Evolutionary conservation across 2,888 invertebrate species (phyloP), one percentile per base, ranked within the genome.

Genomic region (Andrena camellia): DNA sequence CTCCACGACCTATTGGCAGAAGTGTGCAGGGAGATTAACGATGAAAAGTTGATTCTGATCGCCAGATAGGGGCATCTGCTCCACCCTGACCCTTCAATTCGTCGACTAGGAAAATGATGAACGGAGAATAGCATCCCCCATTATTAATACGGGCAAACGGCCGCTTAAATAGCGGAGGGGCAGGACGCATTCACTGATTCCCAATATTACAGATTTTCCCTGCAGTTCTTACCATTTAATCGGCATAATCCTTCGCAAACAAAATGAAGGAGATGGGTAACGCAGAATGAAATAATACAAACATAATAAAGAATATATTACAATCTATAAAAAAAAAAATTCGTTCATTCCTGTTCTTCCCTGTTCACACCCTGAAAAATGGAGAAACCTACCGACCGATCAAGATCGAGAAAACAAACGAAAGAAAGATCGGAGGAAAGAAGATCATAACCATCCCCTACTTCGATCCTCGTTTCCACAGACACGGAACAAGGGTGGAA

Each of bases 41-140:
- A 73, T 70, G 77, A 72, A 77, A 70, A 63, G 42, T 64, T 75
- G 70, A 67, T 77, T 60, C 42, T n/a, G 13, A 72, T 66, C 57
- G 74, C 2, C 64, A 31, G 64, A 64, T 29, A 42, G 29, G n/a
- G 20, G 48, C 73, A 73, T 73, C 73, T 73, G 73, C 66, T 48
- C 26, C 26, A 17, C 29, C 54, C 10, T 0, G 48, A 26, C 1
- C 57, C n/a, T 54, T 70, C 48, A 23, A 57, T 63, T 63, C 42
- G 17, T 60, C 23, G 35, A 48, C 57, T 42, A 31, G 69, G 31
- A 70, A 63, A 63, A 69, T 35, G 35, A 54, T 20, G 59, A 74
- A 62, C 20, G 7, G n/a, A 69, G 42, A 17, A 60, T 60, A 42
- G 48, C 8, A 29, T n/a, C 48, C 6, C 31, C 42, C 42, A n/a